phyloP scores from a whole-genome alignment of 2,113 vertebrate genomes.

The Machaerirhynchus nigripectus region DNA sequence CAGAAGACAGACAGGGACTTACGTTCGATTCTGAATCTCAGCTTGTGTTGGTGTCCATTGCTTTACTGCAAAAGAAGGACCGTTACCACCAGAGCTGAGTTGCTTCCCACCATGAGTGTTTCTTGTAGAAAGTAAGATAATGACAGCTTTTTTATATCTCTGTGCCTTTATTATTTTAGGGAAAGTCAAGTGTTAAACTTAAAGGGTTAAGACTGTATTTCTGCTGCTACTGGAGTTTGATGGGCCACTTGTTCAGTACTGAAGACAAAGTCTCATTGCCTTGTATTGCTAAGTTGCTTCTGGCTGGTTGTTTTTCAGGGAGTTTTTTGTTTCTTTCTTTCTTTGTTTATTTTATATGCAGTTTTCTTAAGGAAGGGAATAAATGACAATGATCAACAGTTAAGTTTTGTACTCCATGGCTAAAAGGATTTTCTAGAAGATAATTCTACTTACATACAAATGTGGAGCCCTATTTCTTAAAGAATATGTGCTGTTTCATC shows the following conservation, averaged over 20 bases:
- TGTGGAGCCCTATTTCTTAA: background rate
- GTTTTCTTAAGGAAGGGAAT: background rate
- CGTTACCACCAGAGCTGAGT: background rate
- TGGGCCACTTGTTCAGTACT: background rate
- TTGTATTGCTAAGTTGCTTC: background rate
- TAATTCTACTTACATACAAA: background rate
- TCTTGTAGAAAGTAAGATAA: background rate
- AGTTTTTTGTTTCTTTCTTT: background rate
- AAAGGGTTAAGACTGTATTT: background rate
- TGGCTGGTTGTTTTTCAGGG: background rate
- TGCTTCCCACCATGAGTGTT: background rate
- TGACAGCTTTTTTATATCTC: background rate
- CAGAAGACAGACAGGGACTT: background rate
- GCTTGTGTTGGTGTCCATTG: background rate
- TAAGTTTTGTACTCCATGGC: background rate
- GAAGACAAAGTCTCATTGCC: background rate
- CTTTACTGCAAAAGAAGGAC: background rate
- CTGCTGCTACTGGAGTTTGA: background rate
- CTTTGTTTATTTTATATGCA: background rate
- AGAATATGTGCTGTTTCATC: background rate
- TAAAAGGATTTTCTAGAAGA: background rate
- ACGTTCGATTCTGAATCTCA: background rate
- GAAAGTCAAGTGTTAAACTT: background rate
- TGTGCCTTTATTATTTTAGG: background rate
- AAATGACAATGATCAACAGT: background rate